Evolutionary conservation across 2,888 invertebrate species (phyloP).

Genomic region (Trissolcus japonicus): DNA sequence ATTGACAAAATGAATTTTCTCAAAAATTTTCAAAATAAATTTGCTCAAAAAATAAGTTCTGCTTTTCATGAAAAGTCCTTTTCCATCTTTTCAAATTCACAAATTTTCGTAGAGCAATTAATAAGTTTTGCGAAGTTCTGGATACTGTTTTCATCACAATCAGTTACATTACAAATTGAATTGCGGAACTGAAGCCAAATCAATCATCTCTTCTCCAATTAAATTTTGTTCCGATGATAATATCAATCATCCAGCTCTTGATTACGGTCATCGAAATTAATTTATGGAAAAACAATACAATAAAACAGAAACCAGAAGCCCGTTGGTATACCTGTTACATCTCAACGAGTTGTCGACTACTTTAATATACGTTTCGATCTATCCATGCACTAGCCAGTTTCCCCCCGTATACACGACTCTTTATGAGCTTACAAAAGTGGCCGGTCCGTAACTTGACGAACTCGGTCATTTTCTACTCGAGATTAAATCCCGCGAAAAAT

Average conservation of each 20-base stretch:
- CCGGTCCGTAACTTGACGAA: constrained; percentile 38
- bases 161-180: too few relatives aligned
- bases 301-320: constrained; percentile 19
- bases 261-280: constrained; percentile 2
- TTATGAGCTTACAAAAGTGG: constrained; percentile 45
- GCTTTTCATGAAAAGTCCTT: too few relatives aligned
- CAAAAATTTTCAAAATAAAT: too few relatives aligned
- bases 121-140: background rate
- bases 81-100: too few relatives aligned
- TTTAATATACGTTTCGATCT: constrained; percentile 29
- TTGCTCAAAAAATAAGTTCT: too few relatives aligned
- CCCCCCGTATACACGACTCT: constrained; percentile 38
- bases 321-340: constrained; percentile 31
- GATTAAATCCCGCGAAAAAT: constrained; percentile 45
- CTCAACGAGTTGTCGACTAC: constrained; percentile 31
- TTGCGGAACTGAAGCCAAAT: too few relatives aligned
- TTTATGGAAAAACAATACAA: constrained; percentile 8
- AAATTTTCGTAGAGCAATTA: too few relatives aligned
- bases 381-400: constrained; percentile 38
- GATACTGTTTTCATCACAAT: background rate
- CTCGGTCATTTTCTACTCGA: constrained; percentile 46
- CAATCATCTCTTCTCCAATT: too few relatives aligned
- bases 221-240: too few relatives aligned
- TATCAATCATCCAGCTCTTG: too few relatives aligned
- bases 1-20: too few relatives aligned